Percentiles rank a stretch among this genome's conserved stretches.
Conservation (phyloP, 2,113 vertebrate species). For the Gulo gulo region DNA sequence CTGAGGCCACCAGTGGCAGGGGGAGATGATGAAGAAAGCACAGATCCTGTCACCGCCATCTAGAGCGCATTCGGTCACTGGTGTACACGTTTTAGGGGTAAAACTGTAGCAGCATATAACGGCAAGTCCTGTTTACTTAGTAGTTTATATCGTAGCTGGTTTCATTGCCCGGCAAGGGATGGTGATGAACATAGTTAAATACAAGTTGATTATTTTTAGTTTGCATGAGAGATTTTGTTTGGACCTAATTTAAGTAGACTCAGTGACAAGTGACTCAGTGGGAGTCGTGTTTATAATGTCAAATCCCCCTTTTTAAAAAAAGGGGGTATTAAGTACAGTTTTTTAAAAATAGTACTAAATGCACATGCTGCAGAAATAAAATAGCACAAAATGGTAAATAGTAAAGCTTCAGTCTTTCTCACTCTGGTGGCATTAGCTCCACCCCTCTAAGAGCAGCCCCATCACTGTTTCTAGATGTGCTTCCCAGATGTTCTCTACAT, state of each 20-base stretch:
- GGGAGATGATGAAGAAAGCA: neutral
- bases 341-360: neutral
- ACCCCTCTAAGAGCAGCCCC: rapidly evolving
- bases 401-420: neutral
- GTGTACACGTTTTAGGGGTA: neutral
- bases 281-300: neutral
- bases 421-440: too few relatives aligned
- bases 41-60: neutral
- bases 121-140: neutral
- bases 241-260: neutral
- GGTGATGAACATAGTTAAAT: neutral
- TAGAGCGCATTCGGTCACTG: neutral
- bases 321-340: neutral
- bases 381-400: neutral
- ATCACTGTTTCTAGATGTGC: rapidly evolving
- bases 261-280: neutral
- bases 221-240: neutral
- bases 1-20: neutral
- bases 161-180: neutral
- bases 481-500: neutral
- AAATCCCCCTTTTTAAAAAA: neutral
- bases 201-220: neutral
- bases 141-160: neutral
- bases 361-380: neutral
- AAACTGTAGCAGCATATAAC: neutral